These are phyloP conservation scores for Oceanites oceanicus DNA, from an alignment of 2,113 vertebrate genomes.

Conservation along the genomic window DNA sequence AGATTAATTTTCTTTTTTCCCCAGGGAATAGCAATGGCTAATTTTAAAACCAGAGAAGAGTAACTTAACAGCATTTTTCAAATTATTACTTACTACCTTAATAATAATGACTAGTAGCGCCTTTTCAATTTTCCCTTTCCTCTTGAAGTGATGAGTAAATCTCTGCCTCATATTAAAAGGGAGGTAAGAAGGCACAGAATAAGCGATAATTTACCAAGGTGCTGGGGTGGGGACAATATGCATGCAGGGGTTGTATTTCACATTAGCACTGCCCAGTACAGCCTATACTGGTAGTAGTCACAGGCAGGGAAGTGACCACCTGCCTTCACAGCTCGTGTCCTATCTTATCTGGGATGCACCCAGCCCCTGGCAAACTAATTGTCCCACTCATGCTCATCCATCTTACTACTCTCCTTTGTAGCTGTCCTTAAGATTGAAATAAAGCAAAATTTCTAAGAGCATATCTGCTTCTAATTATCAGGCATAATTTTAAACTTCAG, in stretches of 20 bases:
- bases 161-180: neutral
- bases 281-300: neutral
- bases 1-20: neutral
- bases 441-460: neutral
- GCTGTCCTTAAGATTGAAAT: neutral
- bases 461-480: neutral
- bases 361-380: neutral
- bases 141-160: neutral
- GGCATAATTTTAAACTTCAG: neutral
- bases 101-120: neutral
- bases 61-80: neutral
- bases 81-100: neutral
- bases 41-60: neutral
- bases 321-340: neutral
- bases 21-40: neutral
- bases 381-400: neutral
- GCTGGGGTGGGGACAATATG: neutral
- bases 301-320: neutral
- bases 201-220: neutral
- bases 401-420: neutral
- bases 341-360: neutral
- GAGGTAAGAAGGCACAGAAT: neutral
- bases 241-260: neutral
- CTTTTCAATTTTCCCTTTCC: neutral
- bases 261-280: neutral